phyloP scores from a whole-genome alignment of 2,113 vertebrate genomes.

The Urocynchramus pylzowi region DNA sequence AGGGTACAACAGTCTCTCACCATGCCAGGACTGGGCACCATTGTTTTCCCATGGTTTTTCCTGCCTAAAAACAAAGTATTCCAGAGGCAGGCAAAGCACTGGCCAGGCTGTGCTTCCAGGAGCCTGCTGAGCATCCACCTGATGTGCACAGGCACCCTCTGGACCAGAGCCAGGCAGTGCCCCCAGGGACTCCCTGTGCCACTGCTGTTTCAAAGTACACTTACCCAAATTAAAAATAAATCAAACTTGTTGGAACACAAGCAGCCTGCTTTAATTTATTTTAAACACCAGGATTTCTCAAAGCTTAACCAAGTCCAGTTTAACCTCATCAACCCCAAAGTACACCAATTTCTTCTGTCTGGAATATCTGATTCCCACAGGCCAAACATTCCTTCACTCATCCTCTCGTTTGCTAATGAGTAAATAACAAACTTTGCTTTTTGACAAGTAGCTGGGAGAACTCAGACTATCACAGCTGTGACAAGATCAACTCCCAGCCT shows the following conservation, averaged over 20 bases:
- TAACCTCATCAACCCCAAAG: neutral
- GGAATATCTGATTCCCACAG: neutral
- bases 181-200: fast-evolving
- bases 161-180: neutral
- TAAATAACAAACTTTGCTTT: neutral
- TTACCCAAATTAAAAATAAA: neutral
- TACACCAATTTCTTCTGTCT: neutral
- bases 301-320: neutral
- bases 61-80: neutral
- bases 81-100: neutral
- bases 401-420: fast-evolving
- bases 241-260: neutral
- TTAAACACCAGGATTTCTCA: neutral
- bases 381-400: neutral
- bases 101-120: neutral
- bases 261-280: neutral
- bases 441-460: neutral
- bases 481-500: neutral
- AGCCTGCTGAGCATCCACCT: neutral
- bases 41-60: fast-evolving
- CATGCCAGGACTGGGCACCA: neutral
- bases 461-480: neutral
- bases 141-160: neutral
- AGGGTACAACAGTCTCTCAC: neutral
- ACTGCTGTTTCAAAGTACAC: neutral